Conservation (phyloP, 2,888 invertebrate genomes). For the Muschampia plurimacula region DNA sequence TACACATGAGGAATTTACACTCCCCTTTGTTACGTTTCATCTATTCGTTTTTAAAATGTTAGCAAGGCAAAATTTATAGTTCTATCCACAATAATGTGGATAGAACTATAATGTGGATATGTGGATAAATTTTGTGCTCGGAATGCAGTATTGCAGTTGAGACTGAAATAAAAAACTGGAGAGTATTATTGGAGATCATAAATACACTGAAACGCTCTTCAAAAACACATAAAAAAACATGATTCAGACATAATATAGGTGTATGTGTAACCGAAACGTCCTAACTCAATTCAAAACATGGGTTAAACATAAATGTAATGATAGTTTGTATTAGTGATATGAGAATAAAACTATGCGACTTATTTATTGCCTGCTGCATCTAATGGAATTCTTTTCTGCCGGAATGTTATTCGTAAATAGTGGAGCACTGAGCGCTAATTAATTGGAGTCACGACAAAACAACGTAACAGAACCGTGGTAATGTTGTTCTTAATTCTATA, state of each 20-base stretch:
- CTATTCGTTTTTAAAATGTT: conserved; percentile 19
- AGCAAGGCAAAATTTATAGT: neutral
- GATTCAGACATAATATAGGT: neutral
- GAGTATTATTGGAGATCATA: neutral
- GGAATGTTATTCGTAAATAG: conserved; percentile 9
- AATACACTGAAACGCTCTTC: neutral
- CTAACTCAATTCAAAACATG: no score
- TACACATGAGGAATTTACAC: conserved; percentile 15
- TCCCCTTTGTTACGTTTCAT: neutral
- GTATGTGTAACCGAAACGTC: no score
- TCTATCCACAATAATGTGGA: neutral
- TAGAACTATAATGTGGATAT: neutral
- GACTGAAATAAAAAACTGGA: neutral
- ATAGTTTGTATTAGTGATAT: neutral
- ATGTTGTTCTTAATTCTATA: neutral
- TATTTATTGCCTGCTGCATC: neutral
- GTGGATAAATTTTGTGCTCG: conserved; percentile 19
- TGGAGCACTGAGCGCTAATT: conserved; percentile 1
- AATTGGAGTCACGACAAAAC: neutral
- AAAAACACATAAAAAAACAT: neutral
- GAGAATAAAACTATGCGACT: neutral
- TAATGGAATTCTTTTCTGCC: neutral
- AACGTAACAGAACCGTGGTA: neutral
- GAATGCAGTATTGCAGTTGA: neutral
- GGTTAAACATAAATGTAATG: neutral